Percentiles rank a stretch among this genome's conserved stretches.
Evolutionary conservation across 2,888 invertebrate genomes (phyloP).

Genomic region (Apoda limacodes): DNA sequence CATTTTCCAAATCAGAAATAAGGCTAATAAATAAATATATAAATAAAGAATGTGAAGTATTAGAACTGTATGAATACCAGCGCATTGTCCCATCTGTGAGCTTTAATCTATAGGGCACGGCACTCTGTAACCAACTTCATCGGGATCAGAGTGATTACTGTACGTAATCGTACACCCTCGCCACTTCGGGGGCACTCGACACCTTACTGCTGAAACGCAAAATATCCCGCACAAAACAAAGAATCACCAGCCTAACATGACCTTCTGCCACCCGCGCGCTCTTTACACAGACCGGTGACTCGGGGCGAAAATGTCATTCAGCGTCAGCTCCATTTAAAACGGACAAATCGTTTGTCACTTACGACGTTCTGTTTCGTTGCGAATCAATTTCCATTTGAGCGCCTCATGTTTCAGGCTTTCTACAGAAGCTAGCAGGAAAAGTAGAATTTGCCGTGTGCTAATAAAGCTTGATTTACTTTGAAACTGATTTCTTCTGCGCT

Average conservation of each 20-base stretch:
- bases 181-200: constrained; percentile 38
- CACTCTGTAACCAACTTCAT: constrained; percentile 57
- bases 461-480: constrained; percentile 44
- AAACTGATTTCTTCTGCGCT: constrained; percentile 32
- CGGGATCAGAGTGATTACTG: constrained; percentile 62
- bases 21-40: no score
- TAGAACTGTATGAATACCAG: no score
- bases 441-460: constrained; percentile 27
- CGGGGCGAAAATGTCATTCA: constrained; percentile 33
- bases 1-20: no score
- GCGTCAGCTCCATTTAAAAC: constrained; percentile 22
- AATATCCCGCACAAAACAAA: constrained; percentile 12
- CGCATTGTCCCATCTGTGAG: constrained; percentile 22
- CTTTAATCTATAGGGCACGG: constrained; percentile 28
- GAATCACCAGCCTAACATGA: constrained; percentile 28
- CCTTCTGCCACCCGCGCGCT: constrained; percentile 25
- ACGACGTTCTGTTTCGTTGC: constrained; percentile 46
- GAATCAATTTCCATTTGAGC: constrained; percentile 60
- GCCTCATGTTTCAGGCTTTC: constrained; percentile 26
- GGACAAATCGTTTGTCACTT: constrained; percentile 28
- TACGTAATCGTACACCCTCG: constrained; percentile 55
- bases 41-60: no score
- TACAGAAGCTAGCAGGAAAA: constrained; percentile 29
- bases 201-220: constrained; percentile 19
- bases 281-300: constrained; percentile 15